These are phyloP conservation scores for Dexiosoma caninum DNA, from an alignment of 2,888 invertebrate genomes.

Conservation along the genomic window DNA sequence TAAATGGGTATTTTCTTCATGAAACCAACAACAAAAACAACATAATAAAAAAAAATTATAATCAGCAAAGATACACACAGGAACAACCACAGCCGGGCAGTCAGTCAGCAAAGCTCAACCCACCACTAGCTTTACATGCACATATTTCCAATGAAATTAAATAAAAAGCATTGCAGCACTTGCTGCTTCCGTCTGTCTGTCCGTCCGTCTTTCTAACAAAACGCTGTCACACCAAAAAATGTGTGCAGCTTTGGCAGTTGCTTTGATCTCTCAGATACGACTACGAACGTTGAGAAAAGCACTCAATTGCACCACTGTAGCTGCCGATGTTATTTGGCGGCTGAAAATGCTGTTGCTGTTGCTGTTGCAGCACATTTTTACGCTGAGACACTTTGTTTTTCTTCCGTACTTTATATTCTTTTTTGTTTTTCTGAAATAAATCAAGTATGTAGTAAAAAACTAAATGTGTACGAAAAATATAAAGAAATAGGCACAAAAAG, in stretches of 20 bases:
- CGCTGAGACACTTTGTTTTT: slow-evolving; percentile 36
- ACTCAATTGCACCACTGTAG: neutral
- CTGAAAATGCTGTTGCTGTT: slow-evolving; percentile 20
- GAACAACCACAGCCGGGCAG: slow-evolving; percentile 32
- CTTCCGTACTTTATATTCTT: slow-evolving; percentile 24
- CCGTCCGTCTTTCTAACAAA: slow-evolving; percentile 16
- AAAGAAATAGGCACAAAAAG: slow-evolving; percentile 31
- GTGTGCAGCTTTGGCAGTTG: neutral
- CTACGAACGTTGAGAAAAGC: slow-evolving; percentile 39
- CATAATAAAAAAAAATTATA: neutral
- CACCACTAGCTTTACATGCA: slow-evolving; percentile 49
- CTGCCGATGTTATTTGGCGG: slow-evolving; percentile 22
- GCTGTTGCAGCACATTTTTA: slow-evolving; percentile 20
- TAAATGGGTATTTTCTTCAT: no score
- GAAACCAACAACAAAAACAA: slow-evolving; percentile 27
- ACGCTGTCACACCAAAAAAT: slow-evolving; percentile 10
- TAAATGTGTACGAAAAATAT: slow-evolving; percentile 14
- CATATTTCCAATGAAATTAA: slow-evolving; percentile 46
- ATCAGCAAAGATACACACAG: slow-evolving; percentile 44
- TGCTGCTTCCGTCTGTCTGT: slow-evolving; percentile 58
- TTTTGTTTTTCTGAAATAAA: slow-evolving; percentile 7
- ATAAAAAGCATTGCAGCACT: slow-evolving; percentile 54
- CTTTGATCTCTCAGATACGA: slow-evolving; percentile 47
- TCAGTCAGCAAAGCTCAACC: slow-evolving; percentile 46
- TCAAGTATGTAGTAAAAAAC: neutral